Evolutionary conservation across 2,797 vertebrate genomes (phyloP).

Genomic region (Pristis pectinata): DNA sequence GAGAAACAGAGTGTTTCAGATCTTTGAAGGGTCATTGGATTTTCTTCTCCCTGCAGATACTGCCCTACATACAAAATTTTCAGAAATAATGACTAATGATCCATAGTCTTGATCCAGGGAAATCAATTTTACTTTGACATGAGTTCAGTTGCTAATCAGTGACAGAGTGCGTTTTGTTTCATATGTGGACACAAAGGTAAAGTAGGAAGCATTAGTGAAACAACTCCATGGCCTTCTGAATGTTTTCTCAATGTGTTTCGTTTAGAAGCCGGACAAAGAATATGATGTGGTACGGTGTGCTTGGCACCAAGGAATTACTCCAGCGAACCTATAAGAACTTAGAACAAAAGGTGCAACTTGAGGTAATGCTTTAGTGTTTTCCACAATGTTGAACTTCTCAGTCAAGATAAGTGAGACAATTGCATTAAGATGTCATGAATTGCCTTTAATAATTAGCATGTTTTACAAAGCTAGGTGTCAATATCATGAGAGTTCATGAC

Average conservation of each 20-base stretch:
- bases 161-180: neutral
- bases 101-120: neutral
- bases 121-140: neutral
- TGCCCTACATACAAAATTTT: too few species aligned
- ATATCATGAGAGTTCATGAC: too few species aligned
- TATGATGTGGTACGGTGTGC: constrained; percentile 98
- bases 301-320: constrained; percentile 90
- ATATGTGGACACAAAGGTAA: neutral
- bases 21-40: too few species aligned
- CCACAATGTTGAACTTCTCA: neutral
- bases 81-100: neutral
- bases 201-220: neutral
- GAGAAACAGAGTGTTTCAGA: too few species aligned
- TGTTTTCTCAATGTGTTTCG: constrained; percentile 38
- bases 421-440: neutral
- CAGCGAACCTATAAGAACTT: constrained; percentile 97
- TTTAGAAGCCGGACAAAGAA: constrained; percentile 93
- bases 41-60: too few species aligned
- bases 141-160: neutral
- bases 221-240: neutral
- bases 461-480: neutral
- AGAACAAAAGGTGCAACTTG: constrained; percentile 93
- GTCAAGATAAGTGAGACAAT: neutral
- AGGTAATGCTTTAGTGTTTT: constrained; percentile 61
- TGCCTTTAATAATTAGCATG: too few species aligned